These are phyloP conservation scores for Pogonus chalceus DNA, from an alignment of 1,140 invertebrate species.

Conservation along the genomic window DNA sequence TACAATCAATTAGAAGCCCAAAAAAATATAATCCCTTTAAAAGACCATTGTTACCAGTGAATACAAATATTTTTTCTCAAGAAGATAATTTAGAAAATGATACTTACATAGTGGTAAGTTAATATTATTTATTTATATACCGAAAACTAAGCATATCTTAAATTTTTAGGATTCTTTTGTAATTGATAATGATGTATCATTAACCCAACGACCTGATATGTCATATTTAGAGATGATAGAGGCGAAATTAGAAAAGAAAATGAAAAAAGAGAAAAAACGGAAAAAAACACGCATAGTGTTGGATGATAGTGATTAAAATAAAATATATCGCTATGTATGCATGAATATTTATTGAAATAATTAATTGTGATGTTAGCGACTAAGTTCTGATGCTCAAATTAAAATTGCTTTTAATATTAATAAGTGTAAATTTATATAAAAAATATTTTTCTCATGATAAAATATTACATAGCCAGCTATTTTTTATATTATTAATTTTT, in stretches of 20 bases:
- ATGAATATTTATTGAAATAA: not conserved
- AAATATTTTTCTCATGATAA: too few species aligned
- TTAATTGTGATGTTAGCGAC: constrained; percentile 11
- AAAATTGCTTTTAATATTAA: too few species aligned
- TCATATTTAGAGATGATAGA: constrained; percentile 27
- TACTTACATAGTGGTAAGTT: constrained; percentile 26
- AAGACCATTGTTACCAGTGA: constrained; percentile 13
- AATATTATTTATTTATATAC: constrained; percentile 8
- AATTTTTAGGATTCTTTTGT: constrained; percentile 29
- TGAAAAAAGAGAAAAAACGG: constrained; percentile 16
- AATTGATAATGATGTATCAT: constrained; percentile 21
- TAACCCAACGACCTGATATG: constrained; percentile 14
- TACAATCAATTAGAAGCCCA: constrained; percentile 20
- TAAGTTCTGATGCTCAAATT: too few species aligned
- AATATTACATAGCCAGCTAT: too few species aligned
- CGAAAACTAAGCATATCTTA: not conserved
- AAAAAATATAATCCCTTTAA: constrained; percentile 16
- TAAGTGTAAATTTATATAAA: too few species aligned
- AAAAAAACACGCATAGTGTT: not conserved
- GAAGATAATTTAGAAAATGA: constrained; percentile 17
- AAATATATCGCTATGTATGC: not conserved
- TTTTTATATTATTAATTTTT: too few species aligned
- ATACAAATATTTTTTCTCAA: constrained; percentile 24
- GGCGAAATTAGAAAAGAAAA: constrained; percentile 19
- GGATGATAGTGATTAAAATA: not conserved